Conservation (phyloP, 2,113 vertebrate genomes). For the Uropsilus gracilis region DNA sequence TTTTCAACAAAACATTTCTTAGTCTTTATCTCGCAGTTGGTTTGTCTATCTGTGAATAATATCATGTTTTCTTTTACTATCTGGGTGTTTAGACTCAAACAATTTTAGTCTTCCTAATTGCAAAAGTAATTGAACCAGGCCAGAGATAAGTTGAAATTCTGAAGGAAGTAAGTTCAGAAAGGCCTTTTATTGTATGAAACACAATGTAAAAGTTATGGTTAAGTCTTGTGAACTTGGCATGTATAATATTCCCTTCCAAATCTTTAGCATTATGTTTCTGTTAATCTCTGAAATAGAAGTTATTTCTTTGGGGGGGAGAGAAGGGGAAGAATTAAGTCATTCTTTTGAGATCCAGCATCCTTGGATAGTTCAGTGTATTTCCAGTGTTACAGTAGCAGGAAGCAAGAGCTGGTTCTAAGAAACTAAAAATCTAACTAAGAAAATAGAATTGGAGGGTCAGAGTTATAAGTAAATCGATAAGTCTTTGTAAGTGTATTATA, state of each 20-base stretch:
- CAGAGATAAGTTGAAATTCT: neutral
- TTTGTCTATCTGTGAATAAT: slow-evolving; percentile 25
- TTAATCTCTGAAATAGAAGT: slow-evolving; percentile 42
- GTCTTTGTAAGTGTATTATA: slow-evolving; percentile 11
- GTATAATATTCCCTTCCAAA: neutral
- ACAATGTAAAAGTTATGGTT: slow-evolving; percentile 44
- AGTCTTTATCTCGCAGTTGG: neutral
- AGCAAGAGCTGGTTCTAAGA: slow-evolving; percentile 57
- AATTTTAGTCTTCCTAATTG: slow-evolving; percentile 33
- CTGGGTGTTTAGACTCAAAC: neutral
- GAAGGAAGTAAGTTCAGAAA: slow-evolving; percentile 51
- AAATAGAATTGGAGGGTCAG: neutral
- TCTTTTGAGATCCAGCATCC: too few species aligned
- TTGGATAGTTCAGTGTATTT: too few species aligned
- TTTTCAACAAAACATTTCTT: slow-evolving; percentile 30
- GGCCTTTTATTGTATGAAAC: slow-evolving; percentile 51
- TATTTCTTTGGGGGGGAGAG: slow-evolving; percentile 9
- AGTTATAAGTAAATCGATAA: neutral
- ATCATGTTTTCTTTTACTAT: slow-evolving; percentile 12
- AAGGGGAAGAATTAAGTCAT: too few species aligned
- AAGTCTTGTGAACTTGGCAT: slow-evolving; percentile 55
- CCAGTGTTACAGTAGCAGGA: too few species aligned
- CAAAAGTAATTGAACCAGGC: slow-evolving; percentile 22
- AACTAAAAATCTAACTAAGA: slow-evolving; percentile 37
- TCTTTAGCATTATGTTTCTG: slow-evolving; percentile 53